Evolutionary conservation across 2,888 invertebrate species (phyloP).

Genomic region (Pyralis farinalis): DNA sequence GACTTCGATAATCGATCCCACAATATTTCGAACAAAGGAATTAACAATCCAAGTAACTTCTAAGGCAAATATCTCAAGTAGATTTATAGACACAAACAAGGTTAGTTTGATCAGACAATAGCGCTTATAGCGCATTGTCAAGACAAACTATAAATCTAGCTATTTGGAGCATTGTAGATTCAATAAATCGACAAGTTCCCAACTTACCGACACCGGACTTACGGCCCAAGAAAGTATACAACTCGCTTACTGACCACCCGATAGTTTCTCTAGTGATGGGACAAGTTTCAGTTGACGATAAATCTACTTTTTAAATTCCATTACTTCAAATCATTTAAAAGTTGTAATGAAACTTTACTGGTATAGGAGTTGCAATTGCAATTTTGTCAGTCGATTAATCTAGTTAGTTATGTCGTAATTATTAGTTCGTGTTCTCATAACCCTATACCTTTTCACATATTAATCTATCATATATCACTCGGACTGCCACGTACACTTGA

Average conservation of each 20-base stretch:
- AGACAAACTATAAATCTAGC: slow-evolving; percentile 67
- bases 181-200: slow-evolving; percentile 72
- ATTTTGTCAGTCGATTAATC: no score
- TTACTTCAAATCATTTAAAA: no score
- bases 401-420: no score
- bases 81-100: slow-evolving; percentile 20
- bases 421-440: no score
- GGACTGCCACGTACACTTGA: no score
- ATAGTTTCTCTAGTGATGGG: slow-evolving; percentile 27
- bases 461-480: no score
- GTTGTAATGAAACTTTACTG: no score
- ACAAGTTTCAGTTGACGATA: slow-evolving; percentile 9
- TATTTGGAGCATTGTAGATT: slow-evolving; percentile 30
- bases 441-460: no score
- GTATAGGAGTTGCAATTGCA: no score
- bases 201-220: slow-evolving; percentile 74
- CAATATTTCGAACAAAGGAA: slow-evolving; percentile 7
- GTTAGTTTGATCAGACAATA: slow-evolving; percentile 30
- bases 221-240: slow-evolving; percentile 74
- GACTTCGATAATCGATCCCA: background rate
- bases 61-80: slow-evolving; percentile 25
- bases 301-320: no score
- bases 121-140: slow-evolving; percentile 43
- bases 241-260: slow-evolving; percentile 47
- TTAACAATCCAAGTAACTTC: slow-evolving; percentile 22